These are phyloP conservation scores for Lasius fuliginosus DNA, from an alignment of 2,888 invertebrate species.

Conservation along the genomic window DNA sequence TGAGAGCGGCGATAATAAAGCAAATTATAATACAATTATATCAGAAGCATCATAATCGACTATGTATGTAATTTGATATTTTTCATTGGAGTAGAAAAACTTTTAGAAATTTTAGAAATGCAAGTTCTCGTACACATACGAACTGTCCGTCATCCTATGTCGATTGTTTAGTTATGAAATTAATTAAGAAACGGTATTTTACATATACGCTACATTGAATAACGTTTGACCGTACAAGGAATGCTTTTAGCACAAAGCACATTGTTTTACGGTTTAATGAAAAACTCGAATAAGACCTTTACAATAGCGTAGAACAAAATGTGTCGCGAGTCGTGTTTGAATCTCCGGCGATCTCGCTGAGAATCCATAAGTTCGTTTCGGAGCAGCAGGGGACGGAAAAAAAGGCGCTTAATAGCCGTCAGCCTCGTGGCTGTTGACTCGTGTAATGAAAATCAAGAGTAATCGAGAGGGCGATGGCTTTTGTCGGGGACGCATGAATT, in stretches of 20 bases:
- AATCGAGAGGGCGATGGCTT: conserved; percentile 77
- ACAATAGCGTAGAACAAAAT: conserved; percentile 46
- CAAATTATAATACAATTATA: not conserved
- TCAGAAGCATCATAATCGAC: not conserved
- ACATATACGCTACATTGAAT: not conserved
- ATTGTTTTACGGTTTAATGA: conserved; percentile 27
- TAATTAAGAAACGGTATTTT: conserved; percentile 16
- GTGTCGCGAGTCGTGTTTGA: conserved; percentile 51
- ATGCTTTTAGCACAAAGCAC: conserved; percentile 28
- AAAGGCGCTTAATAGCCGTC: conserved; percentile 74
- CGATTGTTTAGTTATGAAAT: not conserved
- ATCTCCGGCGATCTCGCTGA: conserved; percentile 49
- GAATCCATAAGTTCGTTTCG: conserved; percentile 65
- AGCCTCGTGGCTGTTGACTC: conserved; percentile 76
- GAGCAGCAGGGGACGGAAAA: conserved; percentile 37
- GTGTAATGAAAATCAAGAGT: conserved; percentile 80
- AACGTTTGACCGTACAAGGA: not conserved
- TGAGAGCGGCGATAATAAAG: not conserved
- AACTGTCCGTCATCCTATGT: not conserved
- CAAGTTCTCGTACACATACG: not conserved
- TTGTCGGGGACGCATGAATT: conserved; percentile 76
- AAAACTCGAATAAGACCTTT: conserved; percentile 26
- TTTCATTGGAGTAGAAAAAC: not conserved
- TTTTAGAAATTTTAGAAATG: not conserved
- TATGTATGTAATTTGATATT: not conserved